Conservation (phyloP, 2,888 invertebrate species). For the Allygus modestus region DNA sequence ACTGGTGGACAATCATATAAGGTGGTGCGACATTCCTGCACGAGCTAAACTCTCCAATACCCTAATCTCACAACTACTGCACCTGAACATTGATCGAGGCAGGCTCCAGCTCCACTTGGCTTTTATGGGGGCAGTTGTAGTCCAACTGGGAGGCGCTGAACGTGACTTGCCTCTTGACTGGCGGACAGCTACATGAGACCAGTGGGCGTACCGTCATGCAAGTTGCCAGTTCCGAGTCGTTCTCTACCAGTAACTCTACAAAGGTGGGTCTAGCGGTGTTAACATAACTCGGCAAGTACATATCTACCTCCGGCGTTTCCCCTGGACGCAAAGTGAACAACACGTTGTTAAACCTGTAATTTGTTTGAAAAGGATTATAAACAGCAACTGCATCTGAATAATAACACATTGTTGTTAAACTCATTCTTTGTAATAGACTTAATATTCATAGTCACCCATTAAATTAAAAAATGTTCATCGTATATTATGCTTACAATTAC, state of each 20-base stretch:
- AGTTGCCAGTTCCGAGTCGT: not conserved
- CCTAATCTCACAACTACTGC: no score
- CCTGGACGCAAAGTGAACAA: not conserved
- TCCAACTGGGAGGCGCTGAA: not conserved
- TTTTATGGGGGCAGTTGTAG: not conserved
- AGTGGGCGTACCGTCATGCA: not conserved
- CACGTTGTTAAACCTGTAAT: not conserved
- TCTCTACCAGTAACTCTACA: constrained; percentile 16
- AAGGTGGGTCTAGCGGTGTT: not conserved
- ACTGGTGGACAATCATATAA: no score
- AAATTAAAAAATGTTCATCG: no score
- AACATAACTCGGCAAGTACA: constrained; percentile 19
- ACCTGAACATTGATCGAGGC: not conserved
- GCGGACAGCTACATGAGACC: not conserved
- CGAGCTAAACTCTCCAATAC: no score
- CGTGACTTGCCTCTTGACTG: not conserved
- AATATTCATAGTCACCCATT: not conserved
- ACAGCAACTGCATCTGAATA: no score
- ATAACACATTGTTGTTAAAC: not conserved
- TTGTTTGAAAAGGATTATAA: not conserved
- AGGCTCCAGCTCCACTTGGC: not conserved
- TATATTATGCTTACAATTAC: no score
- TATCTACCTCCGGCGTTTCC: not conserved
- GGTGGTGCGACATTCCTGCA: no score
- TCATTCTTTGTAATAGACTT: not conserved